These are phyloP conservation scores for Chaetogeoica ovagalla DNA, from an alignment of 2,888 invertebrate genomes.

Conservation along the genomic window DNA sequence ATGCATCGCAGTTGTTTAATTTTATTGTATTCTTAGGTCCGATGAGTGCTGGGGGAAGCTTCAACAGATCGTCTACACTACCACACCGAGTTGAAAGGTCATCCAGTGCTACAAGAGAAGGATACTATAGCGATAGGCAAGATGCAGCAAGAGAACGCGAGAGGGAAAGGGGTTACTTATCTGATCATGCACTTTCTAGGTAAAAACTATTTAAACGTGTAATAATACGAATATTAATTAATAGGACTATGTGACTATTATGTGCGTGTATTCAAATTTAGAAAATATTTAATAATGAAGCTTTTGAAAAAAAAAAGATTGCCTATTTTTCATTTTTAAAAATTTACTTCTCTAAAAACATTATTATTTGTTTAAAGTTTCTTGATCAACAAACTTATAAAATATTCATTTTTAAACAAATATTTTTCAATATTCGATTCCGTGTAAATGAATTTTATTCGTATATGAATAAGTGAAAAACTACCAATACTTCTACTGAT, in stretches of 20 bases:
- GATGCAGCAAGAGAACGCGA: constrained; percentile 76
- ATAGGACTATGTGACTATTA: neutral
- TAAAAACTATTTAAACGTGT: neutral
- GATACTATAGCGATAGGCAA: constrained; percentile 87
- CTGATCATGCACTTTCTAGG: constrained; percentile 53
- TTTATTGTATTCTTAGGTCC: constrained; percentile 60
- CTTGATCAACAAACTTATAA: neutral
- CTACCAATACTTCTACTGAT: neutral
- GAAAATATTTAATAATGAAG: neutral
- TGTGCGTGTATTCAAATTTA: too few relatives aligned
- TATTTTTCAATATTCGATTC: neutral
- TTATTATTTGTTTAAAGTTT: neutral
- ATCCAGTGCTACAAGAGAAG: constrained; percentile 66
- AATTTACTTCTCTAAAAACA: too few relatives aligned
- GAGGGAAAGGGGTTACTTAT: constrained; percentile 62
- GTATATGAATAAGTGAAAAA: neutral
- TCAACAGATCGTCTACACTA: constrained; percentile 81
- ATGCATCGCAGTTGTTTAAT: neutral
- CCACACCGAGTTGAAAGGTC: constrained; percentile 73
- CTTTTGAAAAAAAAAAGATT: neutral
- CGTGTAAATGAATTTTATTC: neutral
- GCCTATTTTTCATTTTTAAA: neutral
- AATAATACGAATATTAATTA: neutral
- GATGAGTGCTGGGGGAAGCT: constrained; percentile 68
- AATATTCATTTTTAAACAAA: neutral